phyloP scores from a whole-genome alignment of 2,797 vertebrate genomes.

The Rhabdophis nuchalis region DNA sequence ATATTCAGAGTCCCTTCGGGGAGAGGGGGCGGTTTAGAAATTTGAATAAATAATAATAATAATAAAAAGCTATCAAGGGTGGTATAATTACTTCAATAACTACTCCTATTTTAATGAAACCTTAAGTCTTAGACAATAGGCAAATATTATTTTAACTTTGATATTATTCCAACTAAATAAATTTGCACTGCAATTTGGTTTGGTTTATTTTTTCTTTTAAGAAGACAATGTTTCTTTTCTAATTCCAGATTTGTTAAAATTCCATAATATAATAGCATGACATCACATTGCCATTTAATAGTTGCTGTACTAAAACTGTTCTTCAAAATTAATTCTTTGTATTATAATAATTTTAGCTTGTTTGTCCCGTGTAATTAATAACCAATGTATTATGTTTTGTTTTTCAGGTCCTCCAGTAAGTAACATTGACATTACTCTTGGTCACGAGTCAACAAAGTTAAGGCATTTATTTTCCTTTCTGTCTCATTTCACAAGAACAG shows the following conservation, averaged over 20 bases:
- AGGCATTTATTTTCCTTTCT: constrained; percentile 57
- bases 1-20: too few relatives aligned
- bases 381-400: constrained; percentile 63
- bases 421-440: constrained; percentile 59
- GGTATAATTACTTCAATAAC: not conserved
- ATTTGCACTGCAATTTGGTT: not conserved
- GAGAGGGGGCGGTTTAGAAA: too few relatives aligned
- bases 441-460: constrained; percentile 70
- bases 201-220: not conserved
- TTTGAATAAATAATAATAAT: too few relatives aligned
- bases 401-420: constrained; percentile 80
- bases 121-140: not conserved
- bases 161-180: not conserved
- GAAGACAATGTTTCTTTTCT: not conserved
- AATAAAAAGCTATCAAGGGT: not conserved
- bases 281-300: not conserved
- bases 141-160: not conserved
- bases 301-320: not conserved
- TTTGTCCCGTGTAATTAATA: constrained; percentile 23
- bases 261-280: not conserved
- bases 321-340: not conserved
- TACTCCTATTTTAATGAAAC: not conserved
- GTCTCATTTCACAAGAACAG: constrained; percentile 47
- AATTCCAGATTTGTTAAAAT: not conserved
- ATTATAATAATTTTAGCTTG: constrained; percentile 11